Conservation (phyloP, 2,797 vertebrate genomes). For the Adelosebastes latens region DNA sequence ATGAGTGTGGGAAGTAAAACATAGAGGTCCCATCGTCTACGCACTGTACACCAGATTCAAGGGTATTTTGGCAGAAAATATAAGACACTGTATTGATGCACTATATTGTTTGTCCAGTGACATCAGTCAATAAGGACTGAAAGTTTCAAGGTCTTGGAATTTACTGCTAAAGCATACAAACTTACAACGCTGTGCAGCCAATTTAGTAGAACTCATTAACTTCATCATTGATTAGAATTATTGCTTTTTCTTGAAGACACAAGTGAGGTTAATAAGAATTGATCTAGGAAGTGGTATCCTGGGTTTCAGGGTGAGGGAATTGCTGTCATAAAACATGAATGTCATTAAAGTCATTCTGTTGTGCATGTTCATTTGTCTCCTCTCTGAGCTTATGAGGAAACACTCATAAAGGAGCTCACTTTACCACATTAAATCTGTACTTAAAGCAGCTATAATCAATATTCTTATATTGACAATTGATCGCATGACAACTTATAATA, state of each 20-base stretch:
- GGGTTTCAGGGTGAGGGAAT: background rate
- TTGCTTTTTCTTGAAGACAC: slow-evolving; percentile 1
- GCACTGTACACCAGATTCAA: background rate
- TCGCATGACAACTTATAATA: background rate
- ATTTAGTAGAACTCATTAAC: slow-evolving; percentile 3
- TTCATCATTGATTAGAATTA: slow-evolving; percentile 11
- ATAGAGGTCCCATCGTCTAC: background rate
- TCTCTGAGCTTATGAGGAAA: background rate
- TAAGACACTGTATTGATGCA: background rate
- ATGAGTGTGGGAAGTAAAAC: slow-evolving; percentile 10
- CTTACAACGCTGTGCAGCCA: background rate
- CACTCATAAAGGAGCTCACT: background rate
- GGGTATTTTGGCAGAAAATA: background rate
- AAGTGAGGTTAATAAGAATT: slow-evolving; percentile 3
- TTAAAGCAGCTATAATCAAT: background rate
- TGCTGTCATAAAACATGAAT: slow-evolving; percentile 11
- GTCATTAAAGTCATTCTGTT: background rate
- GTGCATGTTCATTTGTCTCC: background rate
- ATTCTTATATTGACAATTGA: background rate
- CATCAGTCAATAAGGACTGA: background rate
- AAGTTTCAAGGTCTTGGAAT: background rate
- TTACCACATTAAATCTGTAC: background rate
- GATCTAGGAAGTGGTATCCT: background rate
- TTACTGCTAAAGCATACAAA: background rate
- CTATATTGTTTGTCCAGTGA: background rate